Base-by-base conservation (phyloP, 2,888 invertebrate genomes). In the Lissocephala sabroskyi region DNA sequence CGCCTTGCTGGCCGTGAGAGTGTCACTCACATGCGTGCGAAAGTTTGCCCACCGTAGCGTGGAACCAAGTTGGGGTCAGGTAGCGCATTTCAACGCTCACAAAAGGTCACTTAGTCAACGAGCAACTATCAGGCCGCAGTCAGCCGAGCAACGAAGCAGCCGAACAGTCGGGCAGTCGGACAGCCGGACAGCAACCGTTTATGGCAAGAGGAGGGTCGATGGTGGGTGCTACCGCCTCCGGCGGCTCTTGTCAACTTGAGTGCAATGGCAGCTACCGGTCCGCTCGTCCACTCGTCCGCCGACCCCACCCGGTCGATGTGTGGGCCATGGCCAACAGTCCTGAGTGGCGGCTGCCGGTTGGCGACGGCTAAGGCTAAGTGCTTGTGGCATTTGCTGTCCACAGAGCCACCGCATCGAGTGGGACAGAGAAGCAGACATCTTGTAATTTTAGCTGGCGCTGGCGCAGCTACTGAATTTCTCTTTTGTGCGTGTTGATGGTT, bases 61-160 rank as follows among this genome's bases (percentile, higher is more conserved):
- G n/a, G n/a, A n/a, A 41, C 41, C 41, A 51, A 48, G 55, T 56
- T 59, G 62, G 52, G 58, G 60, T 61, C 63, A 65, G 52, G 59
- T 54, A 45, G 53, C 59, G 65, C 63, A 67, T 59, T 58, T 54
- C 59, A 50, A 32, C 57, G 65, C 65, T 61, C 60, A 62, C 65
- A 70, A 71, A n/a, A 70, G 68, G 71, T 70, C 71, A 70, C 65
- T 65, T 65, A 59, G 68, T 70, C 68, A 67, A 65, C 65, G 53
- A 56, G 54, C 60, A 60, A 52, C 52, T 61, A 60, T 56, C 64
- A 64, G 56, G 60, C 44, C 35, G 57, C 54, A 50, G 41, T 45
- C 44, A 45, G 54, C 32, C 40, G 35, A 32, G 45, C 26, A 37
- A 43, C 42, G 41, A 56, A 40, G 46, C 46, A 48, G 32, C 39